phyloP scores from a whole-genome alignment of 1,140 invertebrate genomes.

The Hypsibius dujardini region DNA sequence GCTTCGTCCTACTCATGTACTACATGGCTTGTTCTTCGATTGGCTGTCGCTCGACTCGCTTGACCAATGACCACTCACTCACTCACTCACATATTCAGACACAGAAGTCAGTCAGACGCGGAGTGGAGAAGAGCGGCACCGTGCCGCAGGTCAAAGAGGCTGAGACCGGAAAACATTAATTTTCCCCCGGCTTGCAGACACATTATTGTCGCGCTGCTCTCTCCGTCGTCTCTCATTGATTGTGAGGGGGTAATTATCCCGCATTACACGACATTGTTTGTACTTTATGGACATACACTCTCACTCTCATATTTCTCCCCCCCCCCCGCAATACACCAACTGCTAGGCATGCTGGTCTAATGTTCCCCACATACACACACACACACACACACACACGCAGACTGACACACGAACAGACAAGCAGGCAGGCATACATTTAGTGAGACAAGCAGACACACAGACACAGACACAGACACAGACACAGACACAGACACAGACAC shows the following conservation, averaged over 20 bases:
- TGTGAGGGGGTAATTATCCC: conserved; percentile 9
- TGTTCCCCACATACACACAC: no score
- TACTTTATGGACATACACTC: no score
- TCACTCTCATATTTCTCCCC: no score
- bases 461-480: no score
- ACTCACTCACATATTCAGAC: not conserved
- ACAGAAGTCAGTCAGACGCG: not conserved
- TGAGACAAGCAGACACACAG: no score
- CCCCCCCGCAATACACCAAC: no score
- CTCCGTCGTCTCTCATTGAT: not conserved
- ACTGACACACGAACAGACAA: no score
- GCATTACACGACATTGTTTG: conserved; percentile 10
- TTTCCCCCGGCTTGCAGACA: conserved; percentile 3
- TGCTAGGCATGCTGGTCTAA: no score
- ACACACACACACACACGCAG: no score
- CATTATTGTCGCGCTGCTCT: not conserved
- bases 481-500: no score
- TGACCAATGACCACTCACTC: not conserved
- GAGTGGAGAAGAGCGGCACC: not conserved
- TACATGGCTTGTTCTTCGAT: not conserved
- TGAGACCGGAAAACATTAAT: conserved; percentile 13
- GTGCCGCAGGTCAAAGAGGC: not conserved
- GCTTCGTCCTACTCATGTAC: not conserved
- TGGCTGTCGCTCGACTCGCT: not conserved
- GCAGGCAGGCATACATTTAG: no score